These are phyloP conservation scores for Clupea harengus DNA, from an alignment of 2,113 vertebrate genomes.

Conservation along the genomic window DNA sequence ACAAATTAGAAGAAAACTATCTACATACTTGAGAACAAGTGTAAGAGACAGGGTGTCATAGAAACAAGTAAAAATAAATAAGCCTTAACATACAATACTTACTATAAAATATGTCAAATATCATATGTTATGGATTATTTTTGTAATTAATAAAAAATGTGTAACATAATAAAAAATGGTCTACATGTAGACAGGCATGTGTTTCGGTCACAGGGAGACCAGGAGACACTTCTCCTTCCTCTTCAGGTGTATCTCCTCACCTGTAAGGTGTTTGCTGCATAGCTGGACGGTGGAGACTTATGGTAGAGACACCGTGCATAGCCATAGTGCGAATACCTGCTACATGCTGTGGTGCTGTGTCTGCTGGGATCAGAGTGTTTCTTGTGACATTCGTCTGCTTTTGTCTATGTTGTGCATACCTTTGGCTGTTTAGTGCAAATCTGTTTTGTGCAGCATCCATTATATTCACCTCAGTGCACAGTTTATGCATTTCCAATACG, in stretches of 20 bases:
- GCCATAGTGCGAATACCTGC: background rate
- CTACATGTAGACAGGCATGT: background rate
- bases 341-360: background rate
- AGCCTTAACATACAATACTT: background rate
- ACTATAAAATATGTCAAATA: too few relatives aligned
- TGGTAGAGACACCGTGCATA: background rate
- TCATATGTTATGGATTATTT: too few relatives aligned
- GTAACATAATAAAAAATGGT: background rate
- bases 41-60: background rate
- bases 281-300: background rate
- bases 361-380: background rate
- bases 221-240: background rate
- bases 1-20: background rate
- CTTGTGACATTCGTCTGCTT: background rate
- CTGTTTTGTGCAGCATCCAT: background rate
- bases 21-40: background rate
- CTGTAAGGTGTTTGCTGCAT: background rate
- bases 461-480: background rate
- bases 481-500: slow-evolving; percentile 1
- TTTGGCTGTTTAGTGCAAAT: background rate
- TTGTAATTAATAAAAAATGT: too few relatives aligned
- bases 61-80: too few relatives aligned
- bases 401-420: background rate
- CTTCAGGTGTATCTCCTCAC: too few relatives aligned
- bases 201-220: too few relatives aligned